These are phyloP conservation scores for Carpatolechia fugitivella DNA, from an alignment of 2,888 invertebrate species.

Conservation along the genomic window DNA sequence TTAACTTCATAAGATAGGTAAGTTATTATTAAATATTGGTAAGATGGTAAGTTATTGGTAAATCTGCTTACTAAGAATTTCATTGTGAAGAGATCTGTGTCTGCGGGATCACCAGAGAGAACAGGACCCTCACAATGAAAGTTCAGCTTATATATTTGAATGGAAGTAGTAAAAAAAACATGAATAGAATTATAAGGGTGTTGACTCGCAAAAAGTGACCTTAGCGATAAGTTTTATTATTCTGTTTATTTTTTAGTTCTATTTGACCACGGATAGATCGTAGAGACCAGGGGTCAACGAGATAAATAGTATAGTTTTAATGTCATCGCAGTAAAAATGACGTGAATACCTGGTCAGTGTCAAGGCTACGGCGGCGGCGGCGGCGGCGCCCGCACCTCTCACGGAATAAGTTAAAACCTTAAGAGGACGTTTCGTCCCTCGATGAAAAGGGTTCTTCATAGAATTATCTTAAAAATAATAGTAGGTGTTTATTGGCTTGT, in stretches of 20 bases:
- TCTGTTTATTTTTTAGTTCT: neutral
- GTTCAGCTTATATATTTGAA: conserved; percentile 27
- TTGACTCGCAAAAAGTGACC: conserved; percentile 24
- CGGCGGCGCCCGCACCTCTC: too few species aligned
- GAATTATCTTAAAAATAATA: too few species aligned
- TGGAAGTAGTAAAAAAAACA: conserved; percentile 17
- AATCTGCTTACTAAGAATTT: conserved; percentile 32
- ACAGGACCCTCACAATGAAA: conserved; percentile 23
- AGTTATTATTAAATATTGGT: too few species aligned
- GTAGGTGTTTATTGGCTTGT: too few species aligned
- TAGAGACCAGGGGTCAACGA: neutral
- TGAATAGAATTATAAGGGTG: conserved; percentile 21
- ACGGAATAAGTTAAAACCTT: too few species aligned
- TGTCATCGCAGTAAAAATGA: too few species aligned
- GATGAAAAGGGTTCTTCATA: too few species aligned
- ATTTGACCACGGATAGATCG: neutral
- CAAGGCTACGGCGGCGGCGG: too few species aligned
- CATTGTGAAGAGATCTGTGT: conserved; percentile 33
- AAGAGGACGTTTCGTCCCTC: too few species aligned
- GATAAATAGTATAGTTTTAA: neutral
- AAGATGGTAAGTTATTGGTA: too few species aligned
- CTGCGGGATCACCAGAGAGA: conserved; percentile 21
- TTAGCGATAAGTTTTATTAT: conserved; percentile 13
- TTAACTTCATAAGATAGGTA: too few species aligned
- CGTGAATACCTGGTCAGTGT: too few species aligned